Percentiles rank a stretch among this genome's conserved stretches.
These are phyloP conservation scores for Timandra comae DNA, from an alignment of 2,888 invertebrate species.

Conservation along the genomic window DNA sequence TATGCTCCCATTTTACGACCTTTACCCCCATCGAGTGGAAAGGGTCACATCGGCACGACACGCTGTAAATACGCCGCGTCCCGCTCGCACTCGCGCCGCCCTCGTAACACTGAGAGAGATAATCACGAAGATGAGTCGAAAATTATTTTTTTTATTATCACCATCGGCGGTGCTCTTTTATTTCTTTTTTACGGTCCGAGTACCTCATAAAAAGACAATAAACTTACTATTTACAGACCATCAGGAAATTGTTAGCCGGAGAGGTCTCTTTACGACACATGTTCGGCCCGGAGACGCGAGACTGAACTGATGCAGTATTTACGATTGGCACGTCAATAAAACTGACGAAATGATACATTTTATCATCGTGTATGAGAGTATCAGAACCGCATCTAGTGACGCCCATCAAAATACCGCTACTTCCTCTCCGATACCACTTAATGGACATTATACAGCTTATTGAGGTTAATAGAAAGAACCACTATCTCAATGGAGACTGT, in stretches of 20 bases:
- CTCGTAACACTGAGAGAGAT: constrained; percentile 68
- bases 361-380: constrained; percentile 48
- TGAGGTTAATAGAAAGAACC: too few relatives aligned
- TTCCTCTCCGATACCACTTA: too few relatives aligned
- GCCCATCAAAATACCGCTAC: too few relatives aligned
- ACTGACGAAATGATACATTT: constrained; percentile 61
- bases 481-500: too few relatives aligned
- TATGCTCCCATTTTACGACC: constrained; percentile 77
- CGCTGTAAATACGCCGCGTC: constrained; percentile 57
- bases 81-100: constrained; percentile 39
- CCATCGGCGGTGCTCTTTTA: constrained; percentile 78
- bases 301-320: constrained; percentile 66
- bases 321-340: constrained; percentile 69
- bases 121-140: constrained; percentile 75
- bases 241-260: constrained; percentile 77
- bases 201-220: constrained; percentile 79
- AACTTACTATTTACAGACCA: constrained; percentile 79
- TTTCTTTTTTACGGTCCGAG: constrained; percentile 78
- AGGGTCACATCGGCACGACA: constrained; percentile 72
- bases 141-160: constrained; percentile 78
- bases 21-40: constrained; percentile 74
- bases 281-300: constrained; percentile 58
- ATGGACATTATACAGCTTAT: too few relatives aligned
- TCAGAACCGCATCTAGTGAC: constrained; percentile 41
- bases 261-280: constrained; percentile 77